A percentile compares a stretch with the other conserved stretches of the same genome.
These are phyloP conservation scores for Neosilurus hyrtlii DNA, from an alignment of 2,797 vertebrate genomes.

Conservation along the genomic window DNA sequence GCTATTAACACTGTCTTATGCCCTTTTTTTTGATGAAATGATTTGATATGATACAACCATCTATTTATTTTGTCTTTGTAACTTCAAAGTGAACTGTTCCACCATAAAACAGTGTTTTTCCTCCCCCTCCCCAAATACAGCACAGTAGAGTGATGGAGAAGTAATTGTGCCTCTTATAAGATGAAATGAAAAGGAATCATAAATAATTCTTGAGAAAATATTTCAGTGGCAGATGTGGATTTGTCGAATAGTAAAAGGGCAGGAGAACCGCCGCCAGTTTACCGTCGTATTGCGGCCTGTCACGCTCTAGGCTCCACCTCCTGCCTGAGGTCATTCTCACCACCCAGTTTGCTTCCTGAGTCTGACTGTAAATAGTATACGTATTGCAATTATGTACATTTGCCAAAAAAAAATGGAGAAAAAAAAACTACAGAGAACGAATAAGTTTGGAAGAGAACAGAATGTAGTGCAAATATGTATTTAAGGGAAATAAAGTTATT, in stretches of 20 bases:
- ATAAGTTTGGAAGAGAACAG: conserved; percentile 53
- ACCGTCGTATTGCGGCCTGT: conserved; percentile 21
- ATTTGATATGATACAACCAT: not conserved
- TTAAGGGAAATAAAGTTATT: conserved; percentile 73
- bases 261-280: conserved; percentile 12
- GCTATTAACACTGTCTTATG: conserved; percentile 31
- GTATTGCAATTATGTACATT: conserved; percentile 68
- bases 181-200: conserved; percentile 10
- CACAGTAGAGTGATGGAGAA: not conserved
- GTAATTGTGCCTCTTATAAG: not conserved
- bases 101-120: conserved; percentile 26
- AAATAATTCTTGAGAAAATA: not conserved
- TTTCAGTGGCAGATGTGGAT: not conserved
- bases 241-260: conserved; percentile 4
- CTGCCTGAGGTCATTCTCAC: conserved; percentile 18
- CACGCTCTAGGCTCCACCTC: conserved; percentile 36
- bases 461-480: conserved; percentile 68
- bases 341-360: not conserved
- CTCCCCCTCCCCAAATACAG: conserved; percentile 8
- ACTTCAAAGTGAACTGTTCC: not conserved
- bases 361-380: conserved; percentile 69
- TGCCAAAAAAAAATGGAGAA: conserved; percentile 61
- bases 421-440: conserved; percentile 46
- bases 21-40: not conserved
- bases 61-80: conserved; percentile 24